A percentile compares a stretch with the other conserved stretches of the same genome.
Evolutionary conservation across 1,140 invertebrate genomes (phyloP).

Genomic region (Nasonia longicornis): DNA sequence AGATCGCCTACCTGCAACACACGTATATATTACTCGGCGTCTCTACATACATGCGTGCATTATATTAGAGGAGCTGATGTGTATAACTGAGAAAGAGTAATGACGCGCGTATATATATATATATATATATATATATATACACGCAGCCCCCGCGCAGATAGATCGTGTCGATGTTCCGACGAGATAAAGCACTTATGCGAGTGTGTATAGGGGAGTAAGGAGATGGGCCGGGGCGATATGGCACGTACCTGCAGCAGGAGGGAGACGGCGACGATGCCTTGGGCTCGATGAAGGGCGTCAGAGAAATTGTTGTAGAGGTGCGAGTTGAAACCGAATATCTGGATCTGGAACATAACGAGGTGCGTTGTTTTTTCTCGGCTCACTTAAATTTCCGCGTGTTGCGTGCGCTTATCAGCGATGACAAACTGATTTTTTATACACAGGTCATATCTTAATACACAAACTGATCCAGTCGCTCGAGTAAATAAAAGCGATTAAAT

Average conservation of each 20-base stretch:
- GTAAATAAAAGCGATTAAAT: too few relatives aligned
- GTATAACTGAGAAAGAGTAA: not conserved
- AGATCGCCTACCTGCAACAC: conserved; percentile 83
- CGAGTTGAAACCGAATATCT: conserved; percentile 94
- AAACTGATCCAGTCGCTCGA: too few relatives aligned
- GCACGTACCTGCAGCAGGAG: conserved; percentile 85
- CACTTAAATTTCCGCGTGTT: too few relatives aligned
- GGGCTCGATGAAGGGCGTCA: conserved; percentile 87
- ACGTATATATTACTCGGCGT: not conserved
- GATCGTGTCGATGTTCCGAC: conserved; percentile 19
- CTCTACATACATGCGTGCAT: not conserved
- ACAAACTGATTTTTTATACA: too few relatives aligned
- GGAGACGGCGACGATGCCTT: conserved; percentile 90
- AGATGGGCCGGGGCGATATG: conserved; percentile 49
- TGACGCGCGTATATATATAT: not conserved
- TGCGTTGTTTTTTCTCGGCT: not conserved
- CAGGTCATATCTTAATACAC: too few relatives aligned
- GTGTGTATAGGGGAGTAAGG: conserved; percentile 48
- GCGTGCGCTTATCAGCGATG: too few relatives aligned
- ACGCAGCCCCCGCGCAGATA: not conserved
- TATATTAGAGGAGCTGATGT: too few relatives aligned
- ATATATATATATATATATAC: not conserved
- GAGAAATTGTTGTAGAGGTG: conserved; percentile 93
- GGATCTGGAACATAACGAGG: conserved; percentile 76
- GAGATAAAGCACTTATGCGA: conserved; percentile 49